These are phyloP conservation scores for Macrosiphum euphorbiae DNA, from an alignment of 2,888 invertebrate species.

Conservation along the genomic window DNA sequence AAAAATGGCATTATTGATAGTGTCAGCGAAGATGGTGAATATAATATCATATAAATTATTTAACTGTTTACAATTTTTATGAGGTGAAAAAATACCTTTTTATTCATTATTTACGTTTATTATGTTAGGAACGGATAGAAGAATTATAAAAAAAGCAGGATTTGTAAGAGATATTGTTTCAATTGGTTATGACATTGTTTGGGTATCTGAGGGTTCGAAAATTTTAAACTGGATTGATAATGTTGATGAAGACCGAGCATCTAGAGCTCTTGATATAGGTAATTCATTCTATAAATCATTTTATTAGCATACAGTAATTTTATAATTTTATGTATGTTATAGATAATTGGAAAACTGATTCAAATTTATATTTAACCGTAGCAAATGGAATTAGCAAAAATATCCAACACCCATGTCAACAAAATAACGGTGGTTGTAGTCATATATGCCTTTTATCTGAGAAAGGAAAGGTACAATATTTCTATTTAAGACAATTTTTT, in stretches of 20 bases:
- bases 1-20: constrained; percentile 78
- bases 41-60: not conserved
- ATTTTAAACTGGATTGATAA: constrained; percentile 77
- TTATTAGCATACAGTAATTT: not conserved
- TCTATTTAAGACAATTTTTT: not conserved
- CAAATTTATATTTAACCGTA: constrained; percentile 47
- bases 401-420: constrained; percentile 74
- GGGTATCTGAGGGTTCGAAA: constrained; percentile 76
- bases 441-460: constrained; percentile 77
- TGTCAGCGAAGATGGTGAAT: constrained; percentile 75
- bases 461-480: constrained; percentile 66
- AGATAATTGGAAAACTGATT: constrained; percentile 43
- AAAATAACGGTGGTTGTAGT: constrained; percentile 78
- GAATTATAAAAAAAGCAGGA: constrained; percentile 46
- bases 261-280: constrained; percentile 71
- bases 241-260: constrained; percentile 69
- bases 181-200: constrained; percentile 78
- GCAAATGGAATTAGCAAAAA: constrained; percentile 31
- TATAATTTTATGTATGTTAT: constrained; percentile 58
- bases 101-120: not conserved
- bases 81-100: not conserved
- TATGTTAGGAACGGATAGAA: constrained; percentile 50
- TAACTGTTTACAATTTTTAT: not conserved
- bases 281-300: constrained; percentile 65
- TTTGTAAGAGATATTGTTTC: constrained; percentile 40